Base-by-base conservation (phyloP, 2,797 vertebrate species). In the Sebastes vulpes region DNA sequence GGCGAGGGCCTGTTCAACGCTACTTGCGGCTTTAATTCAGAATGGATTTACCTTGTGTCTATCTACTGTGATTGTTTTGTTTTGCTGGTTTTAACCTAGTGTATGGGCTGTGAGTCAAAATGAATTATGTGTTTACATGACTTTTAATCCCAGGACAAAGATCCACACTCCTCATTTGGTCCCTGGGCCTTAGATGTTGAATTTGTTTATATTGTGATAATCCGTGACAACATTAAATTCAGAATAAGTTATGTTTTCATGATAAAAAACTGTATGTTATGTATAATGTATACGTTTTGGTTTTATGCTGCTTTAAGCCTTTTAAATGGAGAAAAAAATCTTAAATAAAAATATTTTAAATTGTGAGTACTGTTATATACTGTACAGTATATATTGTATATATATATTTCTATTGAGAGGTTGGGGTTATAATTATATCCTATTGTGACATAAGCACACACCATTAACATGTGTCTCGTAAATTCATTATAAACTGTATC, bases 331-430 rank as follows among this genome's bases (percentile, higher is more conserved):
- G 53, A 73, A 64, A 6, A 67, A 53, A 5, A 26, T 57, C 38
- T 80, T 76, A 42, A 92, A 91, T 91, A 90, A 91, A 92, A 76
- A 54, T 59, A 50, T 75, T 67, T 25, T 9, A 58, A 53, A 29
- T 53, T 20, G 3, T 28, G 18, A 35, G 23, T 57, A 16, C 18
- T 3, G 8, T 59, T 66, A 28, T 28, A 38, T 18, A 25, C 35
- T 63, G 0, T n/a, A 48, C 42, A 46, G 42, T 6, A 46, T 46
- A 18, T 18, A 18, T 16, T 16, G 42, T 46, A 46, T 18, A 9
- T 35, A 6, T 48, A 0, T 50, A 29, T n/a, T 66, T 53, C 2
- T 50, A 26, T 5, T n/a, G 21, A n/a, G 3, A 32, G 3, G 4
- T n/a, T 23, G 31, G 18, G 29, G 9, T 38, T 32, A 25, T 25